phyloP scores from a whole-genome alignment of 2,113 vertebrate genomes.

The Coptodon rendalli region DNA sequence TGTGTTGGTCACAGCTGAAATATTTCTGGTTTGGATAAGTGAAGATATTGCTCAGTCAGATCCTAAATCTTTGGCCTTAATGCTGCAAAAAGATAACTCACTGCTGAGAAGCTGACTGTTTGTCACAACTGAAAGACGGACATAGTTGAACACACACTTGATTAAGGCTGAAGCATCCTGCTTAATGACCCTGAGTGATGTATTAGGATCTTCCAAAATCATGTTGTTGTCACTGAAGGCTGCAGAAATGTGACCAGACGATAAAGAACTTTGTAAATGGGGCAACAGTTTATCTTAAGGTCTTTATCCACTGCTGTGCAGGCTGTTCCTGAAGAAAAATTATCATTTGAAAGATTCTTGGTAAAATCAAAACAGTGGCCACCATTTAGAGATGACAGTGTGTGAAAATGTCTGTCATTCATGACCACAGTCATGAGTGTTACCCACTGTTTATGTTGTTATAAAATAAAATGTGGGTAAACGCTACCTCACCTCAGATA shows the following conservation, averaged over 20 bases:
- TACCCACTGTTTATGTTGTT: neutral
- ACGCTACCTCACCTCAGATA: neutral
- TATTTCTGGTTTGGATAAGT: conserved; percentile 60
- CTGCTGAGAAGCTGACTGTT: conserved; percentile 13
- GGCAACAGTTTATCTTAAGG: neutral
- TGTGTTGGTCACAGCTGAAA: conserved; percentile 32
- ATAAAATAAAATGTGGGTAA: neutral
- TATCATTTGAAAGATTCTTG: neutral
- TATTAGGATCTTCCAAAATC: neutral
- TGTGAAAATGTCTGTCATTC: neutral
- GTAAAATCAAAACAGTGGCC: neutral
- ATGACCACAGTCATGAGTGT: neutral
- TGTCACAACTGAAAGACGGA: conserved; percentile 10
- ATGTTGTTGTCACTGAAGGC: neutral
- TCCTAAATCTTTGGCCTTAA: neutral
- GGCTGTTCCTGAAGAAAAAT: neutral
- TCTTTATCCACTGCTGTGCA: neutral
- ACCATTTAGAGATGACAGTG: neutral
- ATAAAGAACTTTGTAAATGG: neutral
- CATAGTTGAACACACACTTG: conserved; percentile 21
- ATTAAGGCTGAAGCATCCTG: neutral
- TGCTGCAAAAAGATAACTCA: conserved; percentile 29
- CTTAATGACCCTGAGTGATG: neutral
- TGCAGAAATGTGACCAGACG: neutral
- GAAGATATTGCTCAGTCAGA: conserved; percentile 18